phyloP scores from a whole-genome alignment of 2,888 invertebrate genomes.

The Campaea margaritaria region DNA sequence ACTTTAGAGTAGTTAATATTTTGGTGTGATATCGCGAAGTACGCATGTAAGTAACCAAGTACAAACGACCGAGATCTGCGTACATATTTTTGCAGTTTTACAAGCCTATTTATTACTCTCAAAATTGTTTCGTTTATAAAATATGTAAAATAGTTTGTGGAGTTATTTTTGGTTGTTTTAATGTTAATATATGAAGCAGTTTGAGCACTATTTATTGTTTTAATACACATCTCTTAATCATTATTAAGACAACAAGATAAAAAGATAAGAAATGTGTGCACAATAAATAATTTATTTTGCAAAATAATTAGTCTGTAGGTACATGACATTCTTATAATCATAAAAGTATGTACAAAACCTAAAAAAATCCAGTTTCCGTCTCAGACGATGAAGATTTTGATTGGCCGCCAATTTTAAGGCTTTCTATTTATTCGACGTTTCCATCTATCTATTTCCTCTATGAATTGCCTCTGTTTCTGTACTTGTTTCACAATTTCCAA shows the following conservation, averaged over 20 bases:
- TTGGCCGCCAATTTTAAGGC: neutral
- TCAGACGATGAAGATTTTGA: too few species aligned
- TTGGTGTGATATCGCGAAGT: too few species aligned
- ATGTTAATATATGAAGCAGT: conserved; percentile 20
- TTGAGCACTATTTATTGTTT: conserved; percentile 16
- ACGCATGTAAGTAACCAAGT: too few species aligned
- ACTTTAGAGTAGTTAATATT: too few species aligned
- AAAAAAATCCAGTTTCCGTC: too few species aligned
- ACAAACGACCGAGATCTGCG: too few species aligned
- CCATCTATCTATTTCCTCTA: neutral
- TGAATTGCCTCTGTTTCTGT: too few species aligned
- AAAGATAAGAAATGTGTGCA: neutral
- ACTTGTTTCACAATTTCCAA: too few species aligned
- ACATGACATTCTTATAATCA: neutral
- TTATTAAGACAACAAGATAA: neutral
- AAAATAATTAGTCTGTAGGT: too few species aligned
- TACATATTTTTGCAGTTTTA: conserved; percentile 11
- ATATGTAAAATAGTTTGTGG: conserved; percentile 8
- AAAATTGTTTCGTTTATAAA: conserved; percentile 8
- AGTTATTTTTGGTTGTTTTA: conserved; percentile 27
- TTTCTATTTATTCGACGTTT: neutral
- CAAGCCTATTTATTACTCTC: neutral
- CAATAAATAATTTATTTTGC: too few species aligned
- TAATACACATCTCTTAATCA: neutral
- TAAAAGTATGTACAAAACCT: neutral